Percentiles rank a stretch among this genome's conserved stretches.
phyloP scores from a whole-genome alignment of 2,113 vertebrate species.

The Myrmophylax atrothorax region DNA sequence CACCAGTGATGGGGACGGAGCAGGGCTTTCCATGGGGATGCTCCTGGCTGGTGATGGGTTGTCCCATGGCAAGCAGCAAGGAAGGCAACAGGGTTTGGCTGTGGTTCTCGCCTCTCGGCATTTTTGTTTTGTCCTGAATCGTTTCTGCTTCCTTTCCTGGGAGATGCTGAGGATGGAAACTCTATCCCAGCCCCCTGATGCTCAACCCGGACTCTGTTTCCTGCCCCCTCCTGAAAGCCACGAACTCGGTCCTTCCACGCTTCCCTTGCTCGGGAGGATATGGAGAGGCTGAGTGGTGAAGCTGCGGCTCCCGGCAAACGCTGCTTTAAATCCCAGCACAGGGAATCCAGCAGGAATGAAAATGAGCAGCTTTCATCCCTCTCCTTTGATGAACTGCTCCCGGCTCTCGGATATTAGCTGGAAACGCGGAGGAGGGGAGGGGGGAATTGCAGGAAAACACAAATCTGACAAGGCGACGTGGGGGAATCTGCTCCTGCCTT shows the following conservation, averaged over 20 bases:
- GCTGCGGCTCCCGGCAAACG: rapidly evolving
- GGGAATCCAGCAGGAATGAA: neutral
- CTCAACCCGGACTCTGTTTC: neutral
- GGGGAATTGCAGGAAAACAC: neutral
- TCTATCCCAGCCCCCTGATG: neutral
- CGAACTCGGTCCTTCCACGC: neutral
- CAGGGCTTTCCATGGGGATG: neutral
- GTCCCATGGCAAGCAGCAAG: neutral
- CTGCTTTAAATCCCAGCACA: neutral
- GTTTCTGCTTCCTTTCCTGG: neutral
- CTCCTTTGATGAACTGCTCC: neutral
- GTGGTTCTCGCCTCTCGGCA: rapidly evolving
- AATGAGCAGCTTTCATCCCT: neutral
- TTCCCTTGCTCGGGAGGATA: neutral
- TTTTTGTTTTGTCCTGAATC: neutral
- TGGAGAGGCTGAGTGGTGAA: rapidly evolving
- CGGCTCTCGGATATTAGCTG: rapidly evolving
- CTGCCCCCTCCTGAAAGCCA: neutral
- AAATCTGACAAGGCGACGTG: rapidly evolving
- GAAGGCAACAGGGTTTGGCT: neutral
- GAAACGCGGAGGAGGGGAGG: neutral
- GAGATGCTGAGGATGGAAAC: rapidly evolving
- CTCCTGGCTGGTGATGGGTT: neutral
- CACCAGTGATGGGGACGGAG: neutral
- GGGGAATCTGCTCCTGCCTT: neutral